Conservation (phyloP, 2,888 invertebrate genomes). For the Orthosia gracilis region DNA sequence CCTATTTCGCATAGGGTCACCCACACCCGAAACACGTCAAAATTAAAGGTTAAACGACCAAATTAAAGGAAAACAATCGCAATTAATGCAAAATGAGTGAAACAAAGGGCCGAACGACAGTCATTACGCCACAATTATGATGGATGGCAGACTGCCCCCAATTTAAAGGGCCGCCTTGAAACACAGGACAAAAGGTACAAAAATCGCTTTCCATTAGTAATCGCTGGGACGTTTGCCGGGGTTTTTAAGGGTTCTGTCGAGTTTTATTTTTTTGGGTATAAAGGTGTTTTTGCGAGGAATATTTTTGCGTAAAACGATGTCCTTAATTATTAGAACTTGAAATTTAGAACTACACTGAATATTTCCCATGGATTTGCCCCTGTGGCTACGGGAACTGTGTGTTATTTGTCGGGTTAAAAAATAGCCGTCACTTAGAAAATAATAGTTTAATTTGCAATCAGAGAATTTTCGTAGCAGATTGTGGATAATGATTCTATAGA, state of each 20-base stretch:
- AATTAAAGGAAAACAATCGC: conserved; percentile 51
- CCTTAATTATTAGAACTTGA: too few relatives aligned
- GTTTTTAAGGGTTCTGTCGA: conserved; percentile 29
- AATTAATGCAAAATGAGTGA: conserved; percentile 60
- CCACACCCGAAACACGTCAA: not conserved
- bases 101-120: conserved; percentile 77
- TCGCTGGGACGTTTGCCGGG: conserved; percentile 67
- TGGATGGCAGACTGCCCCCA: conserved; percentile 76
- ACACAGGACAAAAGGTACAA: conserved; percentile 77
- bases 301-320: too few relatives aligned
- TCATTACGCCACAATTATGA: conserved; percentile 84
- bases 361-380: too few relatives aligned
- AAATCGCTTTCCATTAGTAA: conserved; percentile 78
- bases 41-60: conserved; percentile 47
- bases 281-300: not conserved
- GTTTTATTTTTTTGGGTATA: not conserved
- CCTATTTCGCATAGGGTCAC: not conserved
- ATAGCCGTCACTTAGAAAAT: too few relatives aligned
- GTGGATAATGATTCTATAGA: too few relatives aligned
- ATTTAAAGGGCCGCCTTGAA: conserved; percentile 75
- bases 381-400: too few relatives aligned
- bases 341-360: too few relatives aligned
- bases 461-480: too few relatives aligned
- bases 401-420: too few relatives aligned
- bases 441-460: too few relatives aligned